Conservation (phyloP, 1,140 invertebrate genomes). For the Brachionus calyciflorus region DNA sequence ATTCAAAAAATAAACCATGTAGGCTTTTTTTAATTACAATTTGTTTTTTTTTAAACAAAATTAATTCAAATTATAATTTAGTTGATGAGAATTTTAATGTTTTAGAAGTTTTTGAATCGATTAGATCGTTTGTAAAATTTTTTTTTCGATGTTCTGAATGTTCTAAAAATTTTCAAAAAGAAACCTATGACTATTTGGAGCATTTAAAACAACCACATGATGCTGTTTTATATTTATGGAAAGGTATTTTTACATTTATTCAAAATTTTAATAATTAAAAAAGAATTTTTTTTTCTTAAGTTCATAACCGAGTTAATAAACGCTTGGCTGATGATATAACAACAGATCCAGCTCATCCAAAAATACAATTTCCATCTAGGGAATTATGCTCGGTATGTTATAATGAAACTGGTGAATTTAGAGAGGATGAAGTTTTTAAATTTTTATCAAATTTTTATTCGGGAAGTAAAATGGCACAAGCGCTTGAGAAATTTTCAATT, state of each 20-base stretch:
- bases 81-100: constrained; percentile 59
- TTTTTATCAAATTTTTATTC: constrained; percentile 18
- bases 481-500: no score
- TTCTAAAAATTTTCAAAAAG: constrained; percentile 73
- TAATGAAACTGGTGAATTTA: neutral
- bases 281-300: neutral
- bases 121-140: constrained; percentile 81
- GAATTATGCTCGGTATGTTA: constrained; percentile 71
- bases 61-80: neutral
- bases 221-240: constrained; percentile 87
- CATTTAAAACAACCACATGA: constrained; percentile 71
- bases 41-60: neutral
- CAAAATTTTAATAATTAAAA: neutral
- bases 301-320: constrained; percentile 69
- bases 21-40: neutral
- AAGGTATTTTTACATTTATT: constrained; percentile 72
- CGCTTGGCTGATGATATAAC: constrained; percentile 77
- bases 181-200: constrained; percentile 67
- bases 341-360: constrained; percentile 84
- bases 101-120: constrained; percentile 70
- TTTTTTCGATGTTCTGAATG: constrained; percentile 94
- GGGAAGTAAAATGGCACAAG: neutral
- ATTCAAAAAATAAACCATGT: neutral
- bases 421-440: neutral
- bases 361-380: constrained; percentile 80